A percentile compares a stretch with the other conserved stretches of the same genome.
These are phyloP conservation scores for Pipistrellus kuhlii DNA, from an alignment of 2,797 vertebrate species.

Conservation along the genomic window DNA sequence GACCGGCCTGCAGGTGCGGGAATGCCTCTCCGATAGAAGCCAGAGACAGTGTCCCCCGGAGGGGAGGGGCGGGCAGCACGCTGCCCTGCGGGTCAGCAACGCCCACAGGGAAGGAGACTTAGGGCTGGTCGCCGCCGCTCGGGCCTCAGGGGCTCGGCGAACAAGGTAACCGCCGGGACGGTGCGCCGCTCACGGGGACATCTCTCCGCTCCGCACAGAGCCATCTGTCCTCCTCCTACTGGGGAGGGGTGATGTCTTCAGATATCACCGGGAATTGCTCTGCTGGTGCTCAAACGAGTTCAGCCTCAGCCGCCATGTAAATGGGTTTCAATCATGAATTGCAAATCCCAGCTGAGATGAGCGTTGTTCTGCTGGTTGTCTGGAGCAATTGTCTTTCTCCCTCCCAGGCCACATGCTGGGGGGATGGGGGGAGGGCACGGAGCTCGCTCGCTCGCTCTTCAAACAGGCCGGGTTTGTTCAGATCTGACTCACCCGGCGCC, in stretches of 20 bases:
- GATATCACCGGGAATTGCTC: slow-evolving; percentile 75
- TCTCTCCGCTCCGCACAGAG: slow-evolving; percentile 60
- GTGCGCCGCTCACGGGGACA: slow-evolving; percentile 10
- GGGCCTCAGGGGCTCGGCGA: no score
- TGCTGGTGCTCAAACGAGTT: slow-evolving; percentile 77
- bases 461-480: slow-evolving; percentile 56
- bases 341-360: slow-evolving; percentile 77
- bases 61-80: slow-evolving; percentile 30
- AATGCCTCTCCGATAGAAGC: slow-evolving; percentile 61
- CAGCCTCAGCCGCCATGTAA: slow-evolving; percentile 78
- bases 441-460: background rate
- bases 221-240: slow-evolving; percentile 61
- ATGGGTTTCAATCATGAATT: slow-evolving; percentile 75
- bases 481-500: background rate
- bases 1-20: slow-evolving; percentile 53
- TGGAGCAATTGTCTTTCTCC: slow-evolving; percentile 72
- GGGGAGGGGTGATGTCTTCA: slow-evolving; percentile 73
- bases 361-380: slow-evolving; percentile 70
- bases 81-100: slow-evolving; percentile 46
- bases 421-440: background rate
- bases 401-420: slow-evolving; percentile 14
- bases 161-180: no score
- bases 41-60: slow-evolving; percentile 28
- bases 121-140: no score
- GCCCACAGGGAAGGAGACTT: no score